Percentiles rank a stretch among this genome's conserved stretches.
Evolutionary conservation across 2,797 vertebrate genomes (phyloP).

Genomic region (Halcyon smyrnensis): DNA sequence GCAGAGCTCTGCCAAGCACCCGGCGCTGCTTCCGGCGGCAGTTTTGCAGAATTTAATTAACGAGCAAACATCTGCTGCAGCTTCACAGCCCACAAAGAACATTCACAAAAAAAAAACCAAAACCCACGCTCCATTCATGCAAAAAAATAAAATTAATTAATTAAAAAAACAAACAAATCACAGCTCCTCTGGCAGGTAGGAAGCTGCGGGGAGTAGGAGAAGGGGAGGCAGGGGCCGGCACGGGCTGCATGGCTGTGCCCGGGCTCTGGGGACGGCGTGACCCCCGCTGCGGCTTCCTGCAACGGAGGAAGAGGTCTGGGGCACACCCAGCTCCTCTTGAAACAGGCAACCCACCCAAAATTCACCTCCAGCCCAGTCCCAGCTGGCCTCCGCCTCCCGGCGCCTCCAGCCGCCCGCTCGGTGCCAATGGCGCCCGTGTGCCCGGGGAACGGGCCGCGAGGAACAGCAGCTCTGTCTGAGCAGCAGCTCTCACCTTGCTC

Average conservation of each 20-base stretch:
- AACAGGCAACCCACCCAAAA: neutral
- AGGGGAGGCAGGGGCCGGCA: neutral
- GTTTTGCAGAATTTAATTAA: neutral
- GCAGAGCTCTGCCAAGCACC: neutral
- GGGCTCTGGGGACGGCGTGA: neutral
- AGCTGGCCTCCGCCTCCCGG: neutral
- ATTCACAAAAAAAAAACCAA: neutral
- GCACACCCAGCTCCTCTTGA: neutral
- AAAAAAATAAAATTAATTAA: neutral
- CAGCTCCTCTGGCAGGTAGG: neutral
- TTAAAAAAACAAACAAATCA: neutral
- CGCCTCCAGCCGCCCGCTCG: neutral
- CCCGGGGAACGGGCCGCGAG: accelerated
- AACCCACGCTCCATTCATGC: neutral
- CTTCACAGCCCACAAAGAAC: neutral
- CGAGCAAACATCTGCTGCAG: conserved; percentile 27
- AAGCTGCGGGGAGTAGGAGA: neutral
- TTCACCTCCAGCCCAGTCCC: neutral
- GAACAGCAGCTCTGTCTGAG: too few species aligned
- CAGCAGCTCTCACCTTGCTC: neutral
- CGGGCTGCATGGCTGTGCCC: accelerated
- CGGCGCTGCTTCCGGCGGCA: neutral
- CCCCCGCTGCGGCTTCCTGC: neutral
- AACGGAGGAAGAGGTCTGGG: neutral
- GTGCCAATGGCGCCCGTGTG: accelerated